Evolutionary conservation across 2,113 vertebrate genomes (phyloP).

Genomic region (Eulemur rufifrons): DNA sequence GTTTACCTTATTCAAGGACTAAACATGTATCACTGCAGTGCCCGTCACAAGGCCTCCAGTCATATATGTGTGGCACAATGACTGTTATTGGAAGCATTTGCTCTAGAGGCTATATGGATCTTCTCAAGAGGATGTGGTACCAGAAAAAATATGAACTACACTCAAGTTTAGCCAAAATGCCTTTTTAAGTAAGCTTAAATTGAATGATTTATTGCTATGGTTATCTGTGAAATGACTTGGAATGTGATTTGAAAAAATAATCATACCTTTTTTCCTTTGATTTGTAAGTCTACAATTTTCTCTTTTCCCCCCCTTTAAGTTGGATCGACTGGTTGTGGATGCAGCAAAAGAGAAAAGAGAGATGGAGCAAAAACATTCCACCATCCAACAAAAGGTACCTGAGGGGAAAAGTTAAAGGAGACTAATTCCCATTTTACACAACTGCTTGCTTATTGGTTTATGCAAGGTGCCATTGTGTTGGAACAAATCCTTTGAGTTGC

Average conservation of each 20-base stretch:
- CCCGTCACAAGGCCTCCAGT: neutral
- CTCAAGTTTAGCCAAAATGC: constrained; percentile 71
- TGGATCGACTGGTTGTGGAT: constrained; percentile 96
- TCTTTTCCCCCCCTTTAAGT: constrained; percentile 85
- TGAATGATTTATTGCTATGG: constrained; percentile 64
- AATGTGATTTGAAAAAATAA: constrained; percentile 51
- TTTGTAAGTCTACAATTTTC: constrained; percentile 64
- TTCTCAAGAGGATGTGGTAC: constrained; percentile 56
- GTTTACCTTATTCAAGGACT: constrained; percentile 57
- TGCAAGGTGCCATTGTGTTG: neutral
- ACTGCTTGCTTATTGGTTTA: neutral
- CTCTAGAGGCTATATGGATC: constrained; percentile 39
- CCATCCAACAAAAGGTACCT: constrained; percentile 98
- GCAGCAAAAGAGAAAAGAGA: constrained; percentile 96
- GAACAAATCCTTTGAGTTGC: neutral
- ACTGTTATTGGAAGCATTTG: constrained; percentile 67
- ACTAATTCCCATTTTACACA: constrained; percentile 17
- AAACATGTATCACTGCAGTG: constrained; percentile 40
- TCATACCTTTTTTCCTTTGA: constrained; percentile 40
- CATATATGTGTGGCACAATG: constrained; percentile 56
- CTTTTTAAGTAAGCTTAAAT: constrained; percentile 48
- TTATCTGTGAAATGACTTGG: constrained; percentile 50
- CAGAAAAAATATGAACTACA: constrained; percentile 32
- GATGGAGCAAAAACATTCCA: constrained; percentile 98
- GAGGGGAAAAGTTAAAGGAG: neutral